Evolutionary conservation across 2,797 vertebrate species (phyloP).

Genomic region (Acestrorhynchus altus): DNA sequence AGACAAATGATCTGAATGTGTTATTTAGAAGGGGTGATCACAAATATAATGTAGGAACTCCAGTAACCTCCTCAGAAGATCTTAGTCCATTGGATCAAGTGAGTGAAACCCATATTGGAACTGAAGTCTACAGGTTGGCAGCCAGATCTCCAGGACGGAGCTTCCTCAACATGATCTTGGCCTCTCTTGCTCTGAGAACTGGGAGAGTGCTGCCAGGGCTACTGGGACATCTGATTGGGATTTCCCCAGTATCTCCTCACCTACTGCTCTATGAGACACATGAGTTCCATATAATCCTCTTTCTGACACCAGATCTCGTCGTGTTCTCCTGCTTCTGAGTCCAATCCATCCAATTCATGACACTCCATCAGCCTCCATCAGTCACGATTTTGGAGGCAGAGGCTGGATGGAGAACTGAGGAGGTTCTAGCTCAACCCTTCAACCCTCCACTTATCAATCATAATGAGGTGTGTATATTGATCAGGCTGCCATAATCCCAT

Average conservation of each 20-base stretch:
- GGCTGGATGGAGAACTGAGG: no score
- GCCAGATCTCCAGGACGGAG: background rate
- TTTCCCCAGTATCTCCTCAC: background rate
- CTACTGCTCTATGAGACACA: background rate
- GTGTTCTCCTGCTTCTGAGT: background rate
- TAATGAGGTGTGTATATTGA: no score
- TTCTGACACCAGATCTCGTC: background rate
- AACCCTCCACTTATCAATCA: background rate
- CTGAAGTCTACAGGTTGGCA: background rate
- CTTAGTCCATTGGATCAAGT: background rate
- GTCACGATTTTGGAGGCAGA: background rate
- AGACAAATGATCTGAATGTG: no score
- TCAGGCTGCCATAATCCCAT: no score
- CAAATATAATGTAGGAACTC: no score
- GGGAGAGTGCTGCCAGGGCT: background rate
- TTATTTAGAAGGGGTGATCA: no score
- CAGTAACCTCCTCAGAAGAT: background rate
- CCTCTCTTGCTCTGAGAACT: background rate
- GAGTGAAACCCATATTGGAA: background rate
- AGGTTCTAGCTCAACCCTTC: background rate
- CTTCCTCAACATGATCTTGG: background rate
- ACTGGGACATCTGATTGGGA: background rate
- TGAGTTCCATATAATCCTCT: conserved; percentile 26
- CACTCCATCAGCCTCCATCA: background rate
- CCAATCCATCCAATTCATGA: background rate